Base-by-base conservation (phyloP, 2,888 invertebrate species). In the Drosophila borealis region DNA sequence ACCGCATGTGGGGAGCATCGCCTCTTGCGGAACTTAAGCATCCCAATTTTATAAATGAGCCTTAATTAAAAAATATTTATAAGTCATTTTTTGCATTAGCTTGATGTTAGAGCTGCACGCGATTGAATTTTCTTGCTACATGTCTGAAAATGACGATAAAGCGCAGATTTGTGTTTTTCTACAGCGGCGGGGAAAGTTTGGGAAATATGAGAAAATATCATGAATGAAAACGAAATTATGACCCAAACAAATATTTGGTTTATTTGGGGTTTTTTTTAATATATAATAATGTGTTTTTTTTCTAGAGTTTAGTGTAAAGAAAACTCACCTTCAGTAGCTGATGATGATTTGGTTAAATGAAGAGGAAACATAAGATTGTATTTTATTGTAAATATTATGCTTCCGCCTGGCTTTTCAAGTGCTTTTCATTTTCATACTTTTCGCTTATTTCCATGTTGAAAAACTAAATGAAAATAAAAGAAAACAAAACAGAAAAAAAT, bases 11-110 rank as follows among this genome's bases (percentile, higher is more conserved):
- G 54, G 14, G 19, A 11, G 25, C 29, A 29, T 8, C 29, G 29
- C 60, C 11, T 48, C 44, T 60, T 62, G 82, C 82, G 82, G 82
- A 85, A 81, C 79, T 45, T 70, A 54, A 82, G 73, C 68, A 65
- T 71, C 65, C 57, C 51, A 54, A 51, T 59, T 17, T 63, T 46
- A 69, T 69, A 70, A 66, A 61, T 88, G 73, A 67, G 71, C 36
- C 45, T 62, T 88, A 86, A 83, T 88, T 86, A 86, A 70, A 74
- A 76, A 68, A 65, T 71, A 66, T 78, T 74, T 71, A 82, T 88
- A 77, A 65, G 63, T 51, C 72, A 70, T 65, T 80, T 86, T 72
- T 74, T 72, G 60, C 63, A 73, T 71, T 71, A 50, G 46, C 68
- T 67, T 67, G 77, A 78, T 78, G 60, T 64, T 44, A 39, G 60